Evolutionary conservation across 2,888 invertebrate species (phyloP).

Genomic region (Drosophila limbata): DNA sequence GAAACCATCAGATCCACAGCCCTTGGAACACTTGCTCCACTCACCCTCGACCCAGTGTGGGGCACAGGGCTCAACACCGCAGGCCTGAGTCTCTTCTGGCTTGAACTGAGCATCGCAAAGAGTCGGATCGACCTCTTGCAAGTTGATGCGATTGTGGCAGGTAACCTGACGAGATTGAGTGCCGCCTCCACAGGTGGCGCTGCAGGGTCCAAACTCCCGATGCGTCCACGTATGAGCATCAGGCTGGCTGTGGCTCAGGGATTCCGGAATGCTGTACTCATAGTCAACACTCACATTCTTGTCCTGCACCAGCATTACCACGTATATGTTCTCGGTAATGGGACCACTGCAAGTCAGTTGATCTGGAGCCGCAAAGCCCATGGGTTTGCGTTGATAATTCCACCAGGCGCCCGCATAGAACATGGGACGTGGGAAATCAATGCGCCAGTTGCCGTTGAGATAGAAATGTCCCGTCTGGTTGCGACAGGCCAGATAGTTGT

Average conservation of each 20-base stretch:
- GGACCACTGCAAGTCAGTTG: constrained; percentile 94
- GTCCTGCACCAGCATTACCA: constrained; percentile 93
- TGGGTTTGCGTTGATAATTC: constrained; percentile 93
- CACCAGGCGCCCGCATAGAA: constrained; percentile 94
- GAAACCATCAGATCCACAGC: constrained; percentile 92
- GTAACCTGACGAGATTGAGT: constrained; percentile 91
- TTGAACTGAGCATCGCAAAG: constrained; percentile 92
- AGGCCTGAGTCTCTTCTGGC: constrained; percentile 90
- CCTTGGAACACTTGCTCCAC: constrained; percentile 93
- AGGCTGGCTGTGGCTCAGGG: constrained; percentile 88
- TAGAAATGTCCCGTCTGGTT: constrained; percentile 94
- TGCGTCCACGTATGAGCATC: constrained; percentile 94
- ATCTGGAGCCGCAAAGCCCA: constrained; percentile 94
- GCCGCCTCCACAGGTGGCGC: constrained; percentile 96
- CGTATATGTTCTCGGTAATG: constrained; percentile 94
- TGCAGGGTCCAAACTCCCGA: constrained; percentile 90
- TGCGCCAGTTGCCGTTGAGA: constrained; percentile 97
- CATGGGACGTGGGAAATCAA: constrained; percentile 94
- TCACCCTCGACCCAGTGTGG: constrained; percentile 91
- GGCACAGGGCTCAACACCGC: constrained; percentile 91
- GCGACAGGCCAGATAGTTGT: constrained; percentile 95
- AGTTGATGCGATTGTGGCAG: constrained; percentile 91
- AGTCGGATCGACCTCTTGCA: constrained; percentile 89
- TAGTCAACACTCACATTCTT: constrained; percentile 94
- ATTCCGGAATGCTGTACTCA: constrained; percentile 95